phyloP scores from a whole-genome alignment of 2,797 vertebrate genomes.

The Channallabes apus region DNA sequence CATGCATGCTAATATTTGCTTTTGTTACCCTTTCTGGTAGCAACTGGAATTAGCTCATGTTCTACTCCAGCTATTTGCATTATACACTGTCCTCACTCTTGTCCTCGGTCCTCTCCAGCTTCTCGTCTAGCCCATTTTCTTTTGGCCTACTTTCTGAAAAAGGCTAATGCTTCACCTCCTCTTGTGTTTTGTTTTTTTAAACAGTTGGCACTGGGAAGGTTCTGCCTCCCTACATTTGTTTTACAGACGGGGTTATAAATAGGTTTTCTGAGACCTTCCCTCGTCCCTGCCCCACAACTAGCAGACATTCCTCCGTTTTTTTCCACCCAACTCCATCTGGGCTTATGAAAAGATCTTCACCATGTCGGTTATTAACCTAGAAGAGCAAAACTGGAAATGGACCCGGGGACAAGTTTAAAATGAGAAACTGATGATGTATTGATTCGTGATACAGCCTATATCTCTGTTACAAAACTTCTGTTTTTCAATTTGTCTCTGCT shows the following conservation, averaged over 20 bases:
- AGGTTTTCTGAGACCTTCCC: constrained; percentile 40
- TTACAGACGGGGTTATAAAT: constrained; percentile 45
- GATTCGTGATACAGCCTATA: background rate
- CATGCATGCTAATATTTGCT: background rate
- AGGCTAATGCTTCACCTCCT: constrained; percentile 31
- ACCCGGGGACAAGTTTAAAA: constrained; percentile 6
- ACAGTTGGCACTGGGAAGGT: constrained; percentile 31
- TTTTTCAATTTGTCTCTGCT: background rate
- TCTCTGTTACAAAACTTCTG: background rate
- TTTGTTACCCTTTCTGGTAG: background rate
- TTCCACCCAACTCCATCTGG: constrained; percentile 9
- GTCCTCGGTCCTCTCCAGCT: background rate
- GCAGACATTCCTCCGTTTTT: constrained; percentile 41
- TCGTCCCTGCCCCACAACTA: constrained; percentile 24
- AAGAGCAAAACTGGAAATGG: background rate
- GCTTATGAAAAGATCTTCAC: background rate
- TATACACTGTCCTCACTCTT: background rate
- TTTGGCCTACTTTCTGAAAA: constrained; percentile 39
- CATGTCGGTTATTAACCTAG: background rate
- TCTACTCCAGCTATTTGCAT: background rate
- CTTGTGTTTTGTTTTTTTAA: background rate
- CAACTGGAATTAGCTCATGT: background rate
- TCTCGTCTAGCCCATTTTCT: constrained; percentile 37
- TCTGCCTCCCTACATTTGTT: constrained; percentile 42
- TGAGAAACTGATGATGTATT: background rate